Conservation (phyloP, 2,113 vertebrate species). For the Nibea albiflora region DNA sequence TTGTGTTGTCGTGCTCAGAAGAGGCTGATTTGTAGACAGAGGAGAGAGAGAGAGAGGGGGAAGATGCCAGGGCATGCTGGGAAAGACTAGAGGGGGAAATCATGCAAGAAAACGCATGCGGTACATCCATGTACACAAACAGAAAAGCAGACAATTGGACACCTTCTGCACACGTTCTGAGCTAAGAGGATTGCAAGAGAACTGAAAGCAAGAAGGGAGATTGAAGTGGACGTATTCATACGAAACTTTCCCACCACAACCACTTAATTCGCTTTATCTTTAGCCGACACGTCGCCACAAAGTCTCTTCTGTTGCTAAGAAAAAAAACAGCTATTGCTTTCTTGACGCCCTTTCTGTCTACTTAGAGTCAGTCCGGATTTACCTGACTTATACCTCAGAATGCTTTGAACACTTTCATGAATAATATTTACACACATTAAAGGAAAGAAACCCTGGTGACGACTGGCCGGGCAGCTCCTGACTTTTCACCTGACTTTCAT, state of each 20-base stretch:
- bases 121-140: neutral
- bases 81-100: conserved; percentile 19
- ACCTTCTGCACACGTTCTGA: neutral
- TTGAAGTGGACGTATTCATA: neutral
- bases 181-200: neutral
- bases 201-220: neutral
- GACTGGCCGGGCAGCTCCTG: conserved; percentile 10
- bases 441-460: conserved; percentile 18
- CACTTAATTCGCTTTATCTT: conserved; percentile 38
- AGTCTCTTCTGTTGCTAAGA: conserved; percentile 23
- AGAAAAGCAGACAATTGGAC: neutral
- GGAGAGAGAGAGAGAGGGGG: conserved; percentile 4
- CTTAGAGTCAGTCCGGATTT: conserved; percentile 69
- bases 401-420: conserved; percentile 62
- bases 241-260: conserved; percentile 4
- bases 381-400: conserved; percentile 33
- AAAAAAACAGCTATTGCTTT: conserved; percentile 42
- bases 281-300: conserved; percentile 9
- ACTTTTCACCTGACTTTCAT: conserved; percentile 10
- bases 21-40: conserved; percentile 38
- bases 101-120: neutral
- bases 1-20: conserved; percentile 22
- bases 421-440: conserved; percentile 69
- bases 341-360: conserved; percentile 45
- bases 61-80: neutral